Evolutionary conservation across 1,140 invertebrate species (phyloP).

Genomic region (Caenorhabditis brenneri): DNA sequence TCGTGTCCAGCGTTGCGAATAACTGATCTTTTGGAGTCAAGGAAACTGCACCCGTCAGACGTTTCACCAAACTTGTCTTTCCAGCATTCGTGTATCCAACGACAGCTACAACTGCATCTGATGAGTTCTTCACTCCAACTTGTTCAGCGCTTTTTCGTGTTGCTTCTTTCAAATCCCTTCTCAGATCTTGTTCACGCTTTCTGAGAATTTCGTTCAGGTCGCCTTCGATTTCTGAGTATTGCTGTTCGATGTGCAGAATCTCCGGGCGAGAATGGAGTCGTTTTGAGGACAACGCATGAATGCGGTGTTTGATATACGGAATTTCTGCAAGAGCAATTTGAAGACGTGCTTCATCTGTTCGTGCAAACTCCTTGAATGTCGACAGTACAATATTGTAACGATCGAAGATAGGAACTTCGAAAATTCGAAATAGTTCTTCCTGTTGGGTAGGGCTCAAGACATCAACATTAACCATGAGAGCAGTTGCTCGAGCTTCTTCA

Average conservation of each 20-base stretch:
- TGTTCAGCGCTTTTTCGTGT: slow-evolving; percentile 52
- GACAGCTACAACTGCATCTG: slow-evolving; percentile 72
- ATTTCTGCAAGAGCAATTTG: slow-evolving; percentile 88
- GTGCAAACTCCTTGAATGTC: slow-evolving; percentile 83
- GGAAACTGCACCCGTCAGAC: slow-evolving; percentile 73
- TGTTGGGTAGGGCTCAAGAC: slow-evolving; percentile 77
- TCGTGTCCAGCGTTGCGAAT: slow-evolving; percentile 89
- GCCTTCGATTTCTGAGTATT: neutral
- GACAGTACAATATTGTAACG: slow-evolving; percentile 83
- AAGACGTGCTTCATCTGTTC: slow-evolving; percentile 81
- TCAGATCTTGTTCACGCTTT: slow-evolving; percentile 61
- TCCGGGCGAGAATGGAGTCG: neutral
- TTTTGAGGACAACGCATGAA: slow-evolving; percentile 48
- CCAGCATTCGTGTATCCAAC: slow-evolving; percentile 89
- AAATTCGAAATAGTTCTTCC: slow-evolving; percentile 71
- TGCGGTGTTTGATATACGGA: slow-evolving; percentile 76
- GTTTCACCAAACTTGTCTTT: slow-evolving; percentile 70
- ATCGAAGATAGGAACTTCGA: slow-evolving; percentile 80
- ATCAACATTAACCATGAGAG: slow-evolving; percentile 81
- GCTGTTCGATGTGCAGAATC: slow-evolving; percentile 38
- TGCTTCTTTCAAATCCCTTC: slow-evolving; percentile 60
- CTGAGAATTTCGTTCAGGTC: slow-evolving; percentile 60
- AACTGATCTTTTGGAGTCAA: slow-evolving; percentile 80
- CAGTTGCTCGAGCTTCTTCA: slow-evolving; percentile 74
- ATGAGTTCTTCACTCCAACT: slow-evolving; percentile 18